A percentile compares a stretch with the other conserved stretches of the same genome.
These are phyloP conservation scores for Sthenelais limicola DNA, from an alignment of 2,888 invertebrate species.

Conservation along the genomic window DNA sequence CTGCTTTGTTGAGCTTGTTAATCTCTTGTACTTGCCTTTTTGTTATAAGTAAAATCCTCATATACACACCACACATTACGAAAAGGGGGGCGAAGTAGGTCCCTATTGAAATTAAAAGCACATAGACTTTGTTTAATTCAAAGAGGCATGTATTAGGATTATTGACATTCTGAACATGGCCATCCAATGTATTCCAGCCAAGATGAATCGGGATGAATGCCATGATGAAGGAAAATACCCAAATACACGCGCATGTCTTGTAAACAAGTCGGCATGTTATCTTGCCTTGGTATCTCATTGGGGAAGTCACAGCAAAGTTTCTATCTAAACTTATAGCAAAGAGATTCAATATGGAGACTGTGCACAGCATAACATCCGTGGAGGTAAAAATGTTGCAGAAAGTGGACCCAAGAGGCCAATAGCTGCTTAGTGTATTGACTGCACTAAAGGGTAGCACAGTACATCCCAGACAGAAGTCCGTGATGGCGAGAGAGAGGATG, in stretches of 20 bases:
- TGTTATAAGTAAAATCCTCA: slow-evolving; percentile 49
- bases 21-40: slow-evolving; percentile 51
- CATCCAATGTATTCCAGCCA: slow-evolving; percentile 51
- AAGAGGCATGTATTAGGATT: slow-evolving; percentile 47
- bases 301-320: slow-evolving; percentile 50
- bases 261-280: slow-evolving; percentile 46
- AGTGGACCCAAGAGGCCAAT: slow-evolving; percentile 51
- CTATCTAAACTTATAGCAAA: slow-evolving; percentile 53
- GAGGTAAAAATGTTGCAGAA: slow-evolving; percentile 53
- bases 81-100: slow-evolving; percentile 53
- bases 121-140: slow-evolving; percentile 50
- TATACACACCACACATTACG: slow-evolving; percentile 52
- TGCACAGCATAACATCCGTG: slow-evolving; percentile 53
- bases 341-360: slow-evolving; percentile 53
- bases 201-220: slow-evolving; percentile 54
- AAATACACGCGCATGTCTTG: slow-evolving; percentile 47
- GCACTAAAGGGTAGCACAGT: slow-evolving; percentile 52
- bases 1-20: slow-evolving; percentile 47
- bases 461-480: slow-evolving; percentile 51
- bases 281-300: slow-evolving; percentile 49
- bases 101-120: slow-evolving; percentile 49
- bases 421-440: slow-evolving; percentile 45
- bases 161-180: slow-evolving; percentile 47
- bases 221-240: slow-evolving; percentile 52
- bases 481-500: slow-evolving; percentile 48